Percentiles rank a stretch among this genome's conserved stretches.
phyloP scores from a whole-genome alignment of 2,797 vertebrate species.

The Anniella stebbinsi region DNA sequence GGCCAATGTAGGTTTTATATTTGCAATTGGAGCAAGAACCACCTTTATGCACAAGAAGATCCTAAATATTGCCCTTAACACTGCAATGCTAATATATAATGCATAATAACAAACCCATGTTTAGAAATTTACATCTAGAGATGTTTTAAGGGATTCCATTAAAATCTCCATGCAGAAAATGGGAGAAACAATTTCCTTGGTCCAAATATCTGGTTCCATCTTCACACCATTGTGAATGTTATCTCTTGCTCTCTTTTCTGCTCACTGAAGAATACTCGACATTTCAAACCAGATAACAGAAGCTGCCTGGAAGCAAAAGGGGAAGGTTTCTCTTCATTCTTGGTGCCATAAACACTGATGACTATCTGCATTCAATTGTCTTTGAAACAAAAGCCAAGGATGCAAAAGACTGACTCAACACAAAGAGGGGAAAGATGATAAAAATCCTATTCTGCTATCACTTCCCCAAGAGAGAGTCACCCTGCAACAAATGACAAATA shows the following conservation, averaged over 20 bases:
- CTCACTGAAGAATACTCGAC: slow-evolving; percentile 62
- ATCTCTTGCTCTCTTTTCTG: slow-evolving; percentile 65
- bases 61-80: not conserved
- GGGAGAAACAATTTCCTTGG: not conserved
- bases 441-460: slow-evolving; percentile 30
- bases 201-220: slow-evolving; percentile 49
- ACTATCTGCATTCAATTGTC: slow-evolving; percentile 67
- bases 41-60: not conserved
- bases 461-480: slow-evolving; percentile 34
- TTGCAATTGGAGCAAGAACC: not conserved
- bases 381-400: slow-evolving; percentile 67
- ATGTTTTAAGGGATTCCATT: slow-evolving; percentile 24
- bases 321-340: slow-evolving; percentile 56
- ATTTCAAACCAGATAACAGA: slow-evolving; percentile 75
- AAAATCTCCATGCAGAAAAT: slow-evolving; percentile 25
- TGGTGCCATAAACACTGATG: slow-evolving; percentile 60
- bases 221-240: slow-evolving; percentile 53
- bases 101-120: not conserved
- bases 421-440: slow-evolving; percentile 44
- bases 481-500: slow-evolving; percentile 26
- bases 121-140: slow-evolving; percentile 15
- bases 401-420: slow-evolving; percentile 40
- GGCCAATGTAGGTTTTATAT: not conserved
- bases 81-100: not conserved
- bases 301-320: slow-evolving; percentile 45